phyloP scores from a whole-genome alignment of 2,113 vertebrate genomes.

The Cromileptes altivelis region DNA sequence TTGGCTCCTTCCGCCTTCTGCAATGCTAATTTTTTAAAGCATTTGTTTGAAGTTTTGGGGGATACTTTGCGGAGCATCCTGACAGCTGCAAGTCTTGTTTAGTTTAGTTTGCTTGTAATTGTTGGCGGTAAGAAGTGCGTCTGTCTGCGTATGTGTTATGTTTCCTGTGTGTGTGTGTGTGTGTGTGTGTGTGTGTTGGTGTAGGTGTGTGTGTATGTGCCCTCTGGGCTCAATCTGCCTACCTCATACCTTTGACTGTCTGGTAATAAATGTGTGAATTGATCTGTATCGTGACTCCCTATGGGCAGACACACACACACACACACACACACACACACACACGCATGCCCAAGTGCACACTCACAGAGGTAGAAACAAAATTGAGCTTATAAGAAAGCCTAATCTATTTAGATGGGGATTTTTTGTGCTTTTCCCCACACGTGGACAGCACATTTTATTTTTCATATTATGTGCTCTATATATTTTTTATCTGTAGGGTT shows the following conservation, averaged over 20 bases:
- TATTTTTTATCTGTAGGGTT: neutral
- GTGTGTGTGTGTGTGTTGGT: neutral
- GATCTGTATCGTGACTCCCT: slow-evolving; percentile 65
- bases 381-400: neutral
- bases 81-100: slow-evolving; percentile 34
- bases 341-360: slow-evolving; percentile 4
- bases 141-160: neutral
- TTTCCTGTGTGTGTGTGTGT: slow-evolving; percentile 5
- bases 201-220: neutral
- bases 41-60: slow-evolving; percentile 43
- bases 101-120: slow-evolving; percentile 22
- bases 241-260: slow-evolving; percentile 68
- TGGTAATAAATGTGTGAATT: slow-evolving; percentile 77
- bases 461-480: neutral
- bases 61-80: slow-evolving; percentile 37
- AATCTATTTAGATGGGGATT: slow-evolving; percentile 16
- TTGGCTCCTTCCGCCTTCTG: slow-evolving; percentile 21
- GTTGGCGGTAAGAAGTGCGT: slow-evolving; percentile 1
- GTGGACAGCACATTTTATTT: neutral
- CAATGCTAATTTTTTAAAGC: slow-evolving; percentile 38
- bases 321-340: slow-evolving; percentile 20
- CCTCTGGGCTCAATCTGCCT: slow-evolving; percentile 65
- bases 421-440: neutral
- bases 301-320: slow-evolving; percentile 28
- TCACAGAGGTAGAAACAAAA: neutral